These are phyloP conservation scores for Poecilia latipinna DNA, from an alignment of 2,113 vertebrate species.

Conservation along the genomic window DNA sequence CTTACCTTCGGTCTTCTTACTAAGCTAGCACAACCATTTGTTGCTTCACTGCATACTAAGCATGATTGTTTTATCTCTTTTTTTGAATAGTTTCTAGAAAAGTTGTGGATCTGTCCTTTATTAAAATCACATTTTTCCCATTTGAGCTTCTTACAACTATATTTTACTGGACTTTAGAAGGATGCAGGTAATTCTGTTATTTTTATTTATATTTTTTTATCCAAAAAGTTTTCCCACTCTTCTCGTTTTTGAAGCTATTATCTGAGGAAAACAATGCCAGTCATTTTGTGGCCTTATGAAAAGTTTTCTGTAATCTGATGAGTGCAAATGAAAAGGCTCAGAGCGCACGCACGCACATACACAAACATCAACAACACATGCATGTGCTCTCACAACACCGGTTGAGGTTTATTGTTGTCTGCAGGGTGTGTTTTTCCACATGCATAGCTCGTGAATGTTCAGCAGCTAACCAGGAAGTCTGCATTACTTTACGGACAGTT, in stretches of 20 bases:
- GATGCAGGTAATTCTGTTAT: not conserved
- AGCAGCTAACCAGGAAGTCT: conserved; percentile 1
- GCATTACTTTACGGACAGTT: not conserved
- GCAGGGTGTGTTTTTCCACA: conserved; percentile 10
- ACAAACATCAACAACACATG: not conserved
- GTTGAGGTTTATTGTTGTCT: conserved; percentile 13
- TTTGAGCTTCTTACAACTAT: not conserved
- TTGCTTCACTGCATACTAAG: not conserved
- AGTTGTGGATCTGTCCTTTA: not conserved
- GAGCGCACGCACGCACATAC: no score
- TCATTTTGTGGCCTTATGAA: not conserved
- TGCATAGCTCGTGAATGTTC: conserved; percentile 2
- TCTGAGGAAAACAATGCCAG: not conserved
- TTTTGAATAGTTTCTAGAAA: not conserved
- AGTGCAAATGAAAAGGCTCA: not conserved
- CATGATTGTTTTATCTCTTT: not conserved
- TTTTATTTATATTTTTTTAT: not conserved
- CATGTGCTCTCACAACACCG: not conserved
- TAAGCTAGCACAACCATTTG: not conserved
- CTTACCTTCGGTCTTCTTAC: not conserved
- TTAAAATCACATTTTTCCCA: not conserved
- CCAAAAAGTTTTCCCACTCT: not conserved
- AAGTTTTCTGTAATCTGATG: not conserved
- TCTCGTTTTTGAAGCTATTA: not conserved
- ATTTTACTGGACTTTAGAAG: not conserved